Evolutionary conservation across 2,797 vertebrate species (phyloP), one percentile per base, ranked within the genome.

Genomic region (Trachurus trachurus): DNA sequence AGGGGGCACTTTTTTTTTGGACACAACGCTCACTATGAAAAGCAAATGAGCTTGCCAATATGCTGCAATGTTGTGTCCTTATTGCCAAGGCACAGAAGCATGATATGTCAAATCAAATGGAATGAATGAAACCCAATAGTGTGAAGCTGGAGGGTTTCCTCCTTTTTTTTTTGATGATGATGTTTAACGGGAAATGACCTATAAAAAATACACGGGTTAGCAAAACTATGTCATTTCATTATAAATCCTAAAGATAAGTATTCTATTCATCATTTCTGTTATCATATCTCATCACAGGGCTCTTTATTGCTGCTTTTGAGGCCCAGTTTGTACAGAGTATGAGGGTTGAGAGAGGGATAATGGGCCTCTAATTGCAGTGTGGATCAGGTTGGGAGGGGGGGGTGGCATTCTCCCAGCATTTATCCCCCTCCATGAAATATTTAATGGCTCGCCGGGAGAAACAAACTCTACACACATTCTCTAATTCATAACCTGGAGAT

Each of bases 1-100:
- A 93, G 92, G 96, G 96, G 98, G 97, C 92, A 78, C 87, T 90
- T 91, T 91, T 89, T 94, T 94, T 96, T 95, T 96, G 97, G 97
- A 97, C 97, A 97, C 96, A 93, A 96, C 94, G 93, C 97, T 97
- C 90, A 94, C 97, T 96, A 96, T 95, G 97, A 97, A 97, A 98
- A 96, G 96, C 97, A 98, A 97, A 98, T 97, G 97, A 98, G 97
- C 95, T 96, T 96, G 97, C 97, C 97, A 99, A 98, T 98, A 98
- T 98, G 97, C 96, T 97, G 96, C 96, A 96, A 97, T 97, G 96
- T 96, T 97, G 97, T 96, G 96, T 97, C 96, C 96, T 96, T 96
- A 97, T 96, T 98, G 97, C 97, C 96, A 96, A 96, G 95, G 95
- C 96, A 97, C 95, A 96, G 96, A 96, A 96, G 96, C 96, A 96